A percentile compares a stretch with the other conserved stretches of the same genome.
phyloP scores from a whole-genome alignment of 1,140 invertebrate species.

The Halyomorpha halys region DNA sequence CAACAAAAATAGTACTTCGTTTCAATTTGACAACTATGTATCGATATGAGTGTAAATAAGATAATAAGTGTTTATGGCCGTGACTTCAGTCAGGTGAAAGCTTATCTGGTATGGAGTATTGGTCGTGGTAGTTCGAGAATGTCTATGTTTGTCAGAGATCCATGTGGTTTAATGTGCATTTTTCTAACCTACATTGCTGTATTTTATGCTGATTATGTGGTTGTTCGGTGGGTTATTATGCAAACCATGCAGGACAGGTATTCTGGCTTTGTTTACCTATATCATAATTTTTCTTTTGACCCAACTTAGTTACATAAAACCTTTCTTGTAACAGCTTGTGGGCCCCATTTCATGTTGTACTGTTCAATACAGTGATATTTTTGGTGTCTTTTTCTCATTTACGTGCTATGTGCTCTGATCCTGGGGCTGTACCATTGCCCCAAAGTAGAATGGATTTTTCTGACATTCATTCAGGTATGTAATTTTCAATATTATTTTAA shows the following conservation, averaged over 20 bases:
- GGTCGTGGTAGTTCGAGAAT: slow-evolving; percentile 14
- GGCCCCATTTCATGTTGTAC: slow-evolving; percentile 69
- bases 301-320: neutral
- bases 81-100: slow-evolving; percentile 16
- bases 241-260: slow-evolving; percentile 74
- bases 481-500: neutral
- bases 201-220: slow-evolving; percentile 84
- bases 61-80: no score
- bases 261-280: slow-evolving; percentile 24
- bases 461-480: slow-evolving; percentile 56
- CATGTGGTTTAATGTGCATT: slow-evolving; percentile 79
- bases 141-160: slow-evolving; percentile 51
- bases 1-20: no score
- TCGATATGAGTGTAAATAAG: no score
- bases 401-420: slow-evolving; percentile 78
- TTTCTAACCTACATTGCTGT: slow-evolving; percentile 72
- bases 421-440: slow-evolving; percentile 75
- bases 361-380: slow-evolving; percentile 72
- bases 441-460: slow-evolving; percentile 72
- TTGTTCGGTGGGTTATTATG: slow-evolving; percentile 73
- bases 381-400: slow-evolving; percentile 66
- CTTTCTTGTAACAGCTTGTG: slow-evolving; percentile 57
- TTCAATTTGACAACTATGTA: no score
- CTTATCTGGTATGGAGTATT: neutral
- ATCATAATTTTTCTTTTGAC: slow-evolving; percentile 1